A percentile compares a stretch with the other conserved stretches of the same genome.
Conservation (phyloP, 2,888 invertebrate genomes). For the Drosophila leonis region DNA sequence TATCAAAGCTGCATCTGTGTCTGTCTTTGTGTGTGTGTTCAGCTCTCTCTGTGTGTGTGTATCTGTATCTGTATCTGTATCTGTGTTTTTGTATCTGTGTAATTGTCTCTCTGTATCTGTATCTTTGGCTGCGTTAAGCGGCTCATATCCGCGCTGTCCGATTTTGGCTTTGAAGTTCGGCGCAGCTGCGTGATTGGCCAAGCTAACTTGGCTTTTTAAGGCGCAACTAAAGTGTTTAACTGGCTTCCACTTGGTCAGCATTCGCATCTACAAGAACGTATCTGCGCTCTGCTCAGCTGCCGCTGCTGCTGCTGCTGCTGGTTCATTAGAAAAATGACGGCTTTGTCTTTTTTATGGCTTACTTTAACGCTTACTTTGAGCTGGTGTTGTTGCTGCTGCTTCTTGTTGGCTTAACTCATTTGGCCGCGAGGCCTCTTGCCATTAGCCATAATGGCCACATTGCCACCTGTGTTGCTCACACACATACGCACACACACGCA, state of each 20-base stretch:
- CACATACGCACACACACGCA: constrained; percentile 26
- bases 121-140: constrained; percentile 75
- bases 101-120: constrained; percentile 36
- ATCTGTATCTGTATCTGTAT: constrained; percentile 28
- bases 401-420: constrained; percentile 81
- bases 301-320: constrained; percentile 36
- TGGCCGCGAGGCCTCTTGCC: constrained; percentile 64
- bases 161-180: constrained; percentile 83
- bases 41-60: constrained; percentile 15
- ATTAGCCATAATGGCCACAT: constrained; percentile 80
- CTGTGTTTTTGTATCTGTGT: constrained; percentile 44
- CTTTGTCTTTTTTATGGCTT: constrained; percentile 81
- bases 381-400: constrained; percentile 48
- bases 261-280: constrained; percentile 25
- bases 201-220: constrained; percentile 60
- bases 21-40: constrained; percentile 28
- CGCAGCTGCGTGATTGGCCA: constrained; percentile 84
- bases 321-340: constrained; percentile 81
- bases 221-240: constrained; percentile 79
- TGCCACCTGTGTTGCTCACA: constrained; percentile 78
- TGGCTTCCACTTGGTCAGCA: constrained; percentile 69
- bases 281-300: constrained; percentile 6
- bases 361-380: constrained; percentile 73
- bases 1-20: constrained; percentile 77
- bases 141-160: constrained; percentile 74